Base-by-base conservation (phyloP, 2,888 invertebrate genomes). In the Eudemis profundana region DNA sequence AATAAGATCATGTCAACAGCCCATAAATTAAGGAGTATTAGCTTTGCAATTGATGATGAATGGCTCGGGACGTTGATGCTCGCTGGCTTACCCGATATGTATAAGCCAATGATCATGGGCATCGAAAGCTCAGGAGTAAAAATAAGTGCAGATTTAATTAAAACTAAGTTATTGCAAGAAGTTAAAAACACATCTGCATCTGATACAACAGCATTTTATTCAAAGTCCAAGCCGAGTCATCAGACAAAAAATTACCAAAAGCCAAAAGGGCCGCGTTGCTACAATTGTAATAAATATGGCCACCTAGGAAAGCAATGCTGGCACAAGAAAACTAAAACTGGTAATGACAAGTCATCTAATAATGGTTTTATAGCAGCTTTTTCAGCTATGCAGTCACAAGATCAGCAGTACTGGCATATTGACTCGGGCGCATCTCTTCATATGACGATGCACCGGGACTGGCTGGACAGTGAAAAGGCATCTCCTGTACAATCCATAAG, bases 281-380 rank as follows among this genome's bases (percentile, higher is more conserved):
- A 36, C 46, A n/a, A 14, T 7, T 53, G 59, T 23, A 59, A n/a
- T n/a, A n/a, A n/a, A n/a, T n/a, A n/a, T n/a, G n/a, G n/a, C n/a
- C n/a, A n/a, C n/a, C n/a, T n/a, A 59, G 10, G 46, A 64, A 42
- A 44, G 56, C 12, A 51, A 57, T 64, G 64, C 51, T 49, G 42
- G 50, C 12, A 19, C 15, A 64, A 59, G 7, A 59, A 59, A 47
- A 33, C 17, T 36, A 36, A 21, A 29, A 47, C 19, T 14, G 5
- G n/a, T 1, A 29, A 17, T 57, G 36, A 36, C 21, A 21, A 19
- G 1, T 46, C 44, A 5, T n/a, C n/a, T 14, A 14, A 59, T 33
- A 59, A n/a, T 4, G 57, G 46, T n/a, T 59, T 21, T 21, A 4
- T 46, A 19, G 44, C 44, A 21, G 44, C 44, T 21, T 46, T 46